Conservation (phyloP, 2,113 vertebrate species). For the Gallinago paraguaiae region DNA sequence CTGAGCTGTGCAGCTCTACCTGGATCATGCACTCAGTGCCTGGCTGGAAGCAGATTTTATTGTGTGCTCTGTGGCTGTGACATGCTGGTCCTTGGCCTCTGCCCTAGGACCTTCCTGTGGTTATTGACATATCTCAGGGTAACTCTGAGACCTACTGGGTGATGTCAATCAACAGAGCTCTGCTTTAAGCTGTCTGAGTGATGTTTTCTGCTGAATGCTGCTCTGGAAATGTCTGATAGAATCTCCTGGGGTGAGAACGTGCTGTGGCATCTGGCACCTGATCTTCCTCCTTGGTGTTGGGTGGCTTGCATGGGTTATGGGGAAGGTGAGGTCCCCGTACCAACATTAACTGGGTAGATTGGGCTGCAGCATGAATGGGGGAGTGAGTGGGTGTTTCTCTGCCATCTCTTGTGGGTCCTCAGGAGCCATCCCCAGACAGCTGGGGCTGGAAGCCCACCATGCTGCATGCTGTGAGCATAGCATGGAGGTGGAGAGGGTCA, state of each 20-base stretch:
- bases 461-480: background rate
- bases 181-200: background rate
- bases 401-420: background rate
- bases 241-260: background rate
- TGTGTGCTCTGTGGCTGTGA: rapidly evolving
- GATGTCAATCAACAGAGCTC: background rate
- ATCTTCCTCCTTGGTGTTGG: background rate
- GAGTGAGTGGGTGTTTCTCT: background rate
- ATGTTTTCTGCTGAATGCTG: background rate
- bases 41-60: background rate
- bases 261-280: background rate
- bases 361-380: background rate
- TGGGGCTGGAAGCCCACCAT: background rate
- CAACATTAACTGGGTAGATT: rapidly evolving
- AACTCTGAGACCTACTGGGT: background rate
- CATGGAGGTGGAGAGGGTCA: background rate
- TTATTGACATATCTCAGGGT: background rate
- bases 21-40: rapidly evolving
- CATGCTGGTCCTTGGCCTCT: background rate
- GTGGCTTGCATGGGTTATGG: rapidly evolving
- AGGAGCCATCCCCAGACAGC: background rate
- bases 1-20: background rate
- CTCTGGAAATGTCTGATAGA: background rate
- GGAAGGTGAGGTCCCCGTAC: background rate
- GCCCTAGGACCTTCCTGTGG: background rate